phyloP scores from a whole-genome alignment of 2,888 invertebrate genomes.

The Pristionchus japonicus region DNA sequence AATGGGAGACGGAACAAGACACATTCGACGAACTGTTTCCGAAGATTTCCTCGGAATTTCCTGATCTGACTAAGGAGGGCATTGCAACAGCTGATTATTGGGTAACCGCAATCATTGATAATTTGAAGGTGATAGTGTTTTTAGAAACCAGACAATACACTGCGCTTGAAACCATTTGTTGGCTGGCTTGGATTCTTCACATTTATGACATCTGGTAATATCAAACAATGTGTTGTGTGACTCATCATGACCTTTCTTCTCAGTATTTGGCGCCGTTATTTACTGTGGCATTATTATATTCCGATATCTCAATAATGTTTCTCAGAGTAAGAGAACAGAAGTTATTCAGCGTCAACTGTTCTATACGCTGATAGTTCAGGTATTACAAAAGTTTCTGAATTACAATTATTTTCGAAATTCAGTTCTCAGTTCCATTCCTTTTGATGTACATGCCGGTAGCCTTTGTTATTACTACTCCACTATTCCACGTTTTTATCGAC shows the following conservation, averaged over 20 bases:
- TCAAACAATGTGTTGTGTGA: neutral
- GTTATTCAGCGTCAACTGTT: neutral
- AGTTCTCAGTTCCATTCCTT: neutral
- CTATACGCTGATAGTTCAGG: neutral
- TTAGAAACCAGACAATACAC: neutral
- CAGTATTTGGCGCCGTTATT: neutral
- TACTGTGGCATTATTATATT: neutral
- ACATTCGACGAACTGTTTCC: neutral
- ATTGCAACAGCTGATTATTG: neutral
- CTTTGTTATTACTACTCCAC: neutral
- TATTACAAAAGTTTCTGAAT: neutral
- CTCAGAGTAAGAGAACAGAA: neutral
- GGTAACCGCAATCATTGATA: too few relatives aligned
- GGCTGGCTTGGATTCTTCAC: neutral
- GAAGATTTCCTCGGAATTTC: neutral
- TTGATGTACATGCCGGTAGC: neutral
- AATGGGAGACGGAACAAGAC: neutral
- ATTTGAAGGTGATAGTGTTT: too few relatives aligned
- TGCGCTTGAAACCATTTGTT: neutral
- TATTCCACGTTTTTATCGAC: neutral
- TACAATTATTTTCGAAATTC: neutral
- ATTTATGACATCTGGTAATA: neutral
- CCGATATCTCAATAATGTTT: neutral
- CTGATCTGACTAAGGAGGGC: neutral
- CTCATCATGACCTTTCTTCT: neutral